Evolutionary conservation across 2,888 invertebrate species (phyloP).

Genomic region (Isotomurus palustris): DNA sequence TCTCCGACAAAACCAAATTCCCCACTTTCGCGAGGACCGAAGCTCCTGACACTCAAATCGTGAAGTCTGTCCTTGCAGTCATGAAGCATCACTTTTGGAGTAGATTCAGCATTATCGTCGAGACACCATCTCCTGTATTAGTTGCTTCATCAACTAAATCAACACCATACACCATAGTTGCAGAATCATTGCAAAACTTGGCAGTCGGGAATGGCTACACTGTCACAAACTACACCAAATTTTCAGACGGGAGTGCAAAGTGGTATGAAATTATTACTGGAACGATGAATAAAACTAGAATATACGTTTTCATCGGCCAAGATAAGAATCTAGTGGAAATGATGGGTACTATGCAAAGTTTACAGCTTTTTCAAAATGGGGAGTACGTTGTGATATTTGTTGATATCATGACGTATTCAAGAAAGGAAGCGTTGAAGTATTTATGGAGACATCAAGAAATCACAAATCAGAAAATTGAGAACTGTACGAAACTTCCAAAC

Average conservation of each 20-base stretch:
- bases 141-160: constrained; percentile 53
- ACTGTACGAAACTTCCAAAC: constrained; percentile 39
- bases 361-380: constrained; percentile 80
- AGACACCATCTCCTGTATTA: constrained; percentile 49
- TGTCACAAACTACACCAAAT: constrained; percentile 69
- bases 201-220: constrained; percentile 74
- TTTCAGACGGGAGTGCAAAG: constrained; percentile 64
- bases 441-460: constrained; percentile 61
- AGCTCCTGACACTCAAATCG: constrained; percentile 91
- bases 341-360: constrained; percentile 77
- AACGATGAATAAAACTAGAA: constrained; percentile 79
- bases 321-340: constrained; percentile 80
- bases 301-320: constrained; percentile 90
- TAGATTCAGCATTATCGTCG: constrained; percentile 84
- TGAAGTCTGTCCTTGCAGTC: constrained; percentile 87
- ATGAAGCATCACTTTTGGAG: constrained; percentile 88
- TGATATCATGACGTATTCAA: constrained; percentile 82
- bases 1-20: constrained; percentile 63
- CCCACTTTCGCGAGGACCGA: constrained; percentile 90
- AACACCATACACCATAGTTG: constrained; percentile 67
- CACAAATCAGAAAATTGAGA: constrained; percentile 18
- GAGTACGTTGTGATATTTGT: constrained; percentile 94
- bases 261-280: constrained; percentile 81
- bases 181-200: constrained; percentile 70
- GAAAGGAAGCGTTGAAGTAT: constrained; percentile 67